Percentiles rank a stretch among this genome's conserved stretches.
Conservation (phyloP, 2,797 vertebrate species). For the Anomalospiza imberbis region DNA sequence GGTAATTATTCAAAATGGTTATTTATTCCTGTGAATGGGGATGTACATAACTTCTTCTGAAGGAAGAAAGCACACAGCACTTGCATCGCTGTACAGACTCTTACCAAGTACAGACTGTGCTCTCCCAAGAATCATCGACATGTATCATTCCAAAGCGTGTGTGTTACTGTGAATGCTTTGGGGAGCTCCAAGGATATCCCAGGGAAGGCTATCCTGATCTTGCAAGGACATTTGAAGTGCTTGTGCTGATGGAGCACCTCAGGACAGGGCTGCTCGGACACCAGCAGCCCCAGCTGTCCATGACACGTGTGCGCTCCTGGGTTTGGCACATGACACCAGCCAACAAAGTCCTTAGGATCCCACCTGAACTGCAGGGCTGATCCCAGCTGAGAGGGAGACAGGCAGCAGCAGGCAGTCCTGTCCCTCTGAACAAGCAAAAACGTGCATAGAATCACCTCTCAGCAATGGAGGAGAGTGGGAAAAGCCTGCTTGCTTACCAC, state of each 20-base stretch:
- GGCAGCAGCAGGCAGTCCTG: background rate
- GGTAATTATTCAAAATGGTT: background rate
- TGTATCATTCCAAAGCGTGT: background rate
- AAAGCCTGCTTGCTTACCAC: background rate
- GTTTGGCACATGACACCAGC: background rate
- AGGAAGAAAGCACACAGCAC: background rate
- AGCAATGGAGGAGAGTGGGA: background rate
- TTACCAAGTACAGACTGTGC: background rate
- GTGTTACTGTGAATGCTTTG: background rate
- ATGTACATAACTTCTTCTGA: background rate
- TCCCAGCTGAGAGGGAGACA: background rate
- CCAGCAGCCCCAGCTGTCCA: background rate
- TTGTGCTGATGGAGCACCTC: background rate
- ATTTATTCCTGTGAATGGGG: background rate
- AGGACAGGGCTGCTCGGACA: background rate
- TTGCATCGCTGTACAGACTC: background rate
- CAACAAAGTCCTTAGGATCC: background rate
- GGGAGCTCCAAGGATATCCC: background rate
- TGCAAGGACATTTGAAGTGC: background rate
- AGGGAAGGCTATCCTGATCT: background rate
- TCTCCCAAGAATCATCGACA: accelerated
- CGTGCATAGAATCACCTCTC: background rate
- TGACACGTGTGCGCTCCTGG: accelerated
- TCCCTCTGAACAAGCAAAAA: background rate
- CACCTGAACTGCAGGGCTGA: background rate